A percentile compares a stretch with the other conserved stretches of the same genome.
These are phyloP conservation scores for Hydractinia symbiolongicarpus DNA, from an alignment of 30 jellyfish, hydroid and myxozoan species.

Conservation along the genomic window DNA sequence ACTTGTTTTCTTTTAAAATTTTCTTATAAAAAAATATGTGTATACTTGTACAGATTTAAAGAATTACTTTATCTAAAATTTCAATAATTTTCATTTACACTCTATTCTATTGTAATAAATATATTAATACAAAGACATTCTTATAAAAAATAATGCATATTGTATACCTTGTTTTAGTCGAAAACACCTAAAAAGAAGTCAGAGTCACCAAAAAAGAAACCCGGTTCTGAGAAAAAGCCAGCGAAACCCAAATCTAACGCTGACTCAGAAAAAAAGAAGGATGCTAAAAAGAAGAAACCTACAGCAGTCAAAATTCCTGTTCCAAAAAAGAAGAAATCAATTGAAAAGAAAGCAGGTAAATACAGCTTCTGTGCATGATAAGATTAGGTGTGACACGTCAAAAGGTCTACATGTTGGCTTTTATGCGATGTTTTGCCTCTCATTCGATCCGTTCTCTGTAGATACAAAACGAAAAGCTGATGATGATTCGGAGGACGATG, in stretches of 20 bases:
- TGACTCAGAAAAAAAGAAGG: not conserved
- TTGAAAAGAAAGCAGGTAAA: conserved; percentile 31
- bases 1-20: no score
- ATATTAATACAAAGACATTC: not conserved
- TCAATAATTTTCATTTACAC: no score
- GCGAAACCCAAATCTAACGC: not conserved
- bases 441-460: not conserved
- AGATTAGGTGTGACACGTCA: not conserved
- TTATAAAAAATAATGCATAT: not conserved
- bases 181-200: not conserved
- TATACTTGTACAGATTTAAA: no score
- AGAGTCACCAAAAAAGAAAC: conserved; percentile 13
- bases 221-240: conserved; percentile 18
- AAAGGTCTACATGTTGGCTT: not conserved
- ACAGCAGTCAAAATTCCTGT: conserved; percentile 54
- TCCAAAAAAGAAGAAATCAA: conserved; percentile 49
- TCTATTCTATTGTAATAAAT: not conserved
- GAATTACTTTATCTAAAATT: no score
- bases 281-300: conserved; percentile 40
- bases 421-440: not conserved
- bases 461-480: conserved; percentile 33
- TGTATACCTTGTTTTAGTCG: not conserved
- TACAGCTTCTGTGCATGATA: not conserved
- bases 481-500: conserved; percentile 54
- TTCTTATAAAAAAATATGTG: no score